Conservation (phyloP, 1,140 invertebrate genomes). For the Araneus ventricosus region DNA sequence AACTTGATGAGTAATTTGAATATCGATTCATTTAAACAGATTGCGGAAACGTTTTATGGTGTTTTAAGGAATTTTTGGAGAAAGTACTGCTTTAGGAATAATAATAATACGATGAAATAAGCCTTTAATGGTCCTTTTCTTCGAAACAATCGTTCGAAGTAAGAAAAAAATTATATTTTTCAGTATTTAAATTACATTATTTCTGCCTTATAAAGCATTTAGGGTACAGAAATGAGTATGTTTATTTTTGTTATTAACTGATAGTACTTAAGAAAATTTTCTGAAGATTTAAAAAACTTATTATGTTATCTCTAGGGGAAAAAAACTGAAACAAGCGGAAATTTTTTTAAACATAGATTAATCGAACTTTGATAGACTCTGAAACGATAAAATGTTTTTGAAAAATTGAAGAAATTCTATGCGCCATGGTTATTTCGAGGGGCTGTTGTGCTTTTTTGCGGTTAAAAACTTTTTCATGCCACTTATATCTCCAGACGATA, state of each 20-base stretch:
- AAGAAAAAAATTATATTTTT: too few relatives aligned
- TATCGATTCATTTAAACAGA: too few relatives aligned
- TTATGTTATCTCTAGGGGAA: background rate
- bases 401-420: constrained; percentile 13
- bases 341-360: constrained; percentile 49
- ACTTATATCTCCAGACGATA: constrained; percentile 6
- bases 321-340: background rate
- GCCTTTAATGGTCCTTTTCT: too few relatives aligned
- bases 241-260: constrained; percentile 13
- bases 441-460: background rate
- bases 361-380: constrained; percentile 46
- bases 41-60: too few relatives aligned
- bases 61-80: too few relatives aligned
- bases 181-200: too few relatives aligned
- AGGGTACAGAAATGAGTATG: background rate
- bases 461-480: constrained; percentile 19
- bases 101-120: too few relatives aligned
- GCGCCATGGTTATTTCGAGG: constrained; percentile 1
- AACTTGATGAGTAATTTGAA: too few relatives aligned
- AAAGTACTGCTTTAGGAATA: too few relatives aligned
- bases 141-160: too few relatives aligned
- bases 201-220: background rate
- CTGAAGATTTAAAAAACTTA: background rate
- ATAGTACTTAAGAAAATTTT: background rate
- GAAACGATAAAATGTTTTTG: background rate